Evolutionary conservation across 2,797 vertebrate species (phyloP).

Genomic region (Morelia viridis): DNA sequence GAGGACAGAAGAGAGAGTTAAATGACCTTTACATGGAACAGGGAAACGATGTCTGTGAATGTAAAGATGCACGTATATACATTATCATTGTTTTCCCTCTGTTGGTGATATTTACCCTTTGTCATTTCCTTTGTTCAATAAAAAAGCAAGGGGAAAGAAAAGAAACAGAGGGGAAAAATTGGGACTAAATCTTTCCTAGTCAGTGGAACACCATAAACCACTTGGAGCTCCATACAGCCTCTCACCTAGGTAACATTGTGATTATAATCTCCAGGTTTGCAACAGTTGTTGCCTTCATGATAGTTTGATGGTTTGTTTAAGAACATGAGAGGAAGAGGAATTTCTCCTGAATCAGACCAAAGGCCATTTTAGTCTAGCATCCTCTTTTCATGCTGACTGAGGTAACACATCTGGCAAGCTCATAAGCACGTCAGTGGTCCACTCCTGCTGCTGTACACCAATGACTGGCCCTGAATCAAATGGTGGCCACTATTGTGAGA

Average conservation of each 20-base stretch:
- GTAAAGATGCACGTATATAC: background rate
- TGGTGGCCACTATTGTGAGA: background rate
- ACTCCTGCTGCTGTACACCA: background rate
- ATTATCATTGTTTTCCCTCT: background rate
- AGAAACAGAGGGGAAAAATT: background rate
- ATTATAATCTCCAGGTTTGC: background rate
- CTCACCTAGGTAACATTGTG: background rate
- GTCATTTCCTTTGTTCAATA: background rate
- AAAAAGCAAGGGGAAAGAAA: background rate
- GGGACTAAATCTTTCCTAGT: background rate
- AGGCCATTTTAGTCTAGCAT: background rate
- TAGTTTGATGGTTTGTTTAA: background rate
- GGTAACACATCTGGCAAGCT: background rate
- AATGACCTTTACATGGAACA: constrained; percentile 43
- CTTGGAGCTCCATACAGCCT: background rate
- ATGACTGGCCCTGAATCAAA: background rate
- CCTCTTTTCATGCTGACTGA: background rate
- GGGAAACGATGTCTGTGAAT: background rate
- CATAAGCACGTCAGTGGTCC: background rate
- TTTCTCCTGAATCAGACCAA: background rate
- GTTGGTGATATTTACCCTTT: background rate
- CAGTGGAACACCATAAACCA: background rate
- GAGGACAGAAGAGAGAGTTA: constrained; percentile 73
- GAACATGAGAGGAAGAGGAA: background rate
- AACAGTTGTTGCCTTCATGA: background rate